A percentile compares a stretch with the other conserved stretches of the same genome.
Conservation (phyloP, 30 jellyfish, hydroid and myxozoan species). For the Cassiopea andromeda region DNA sequence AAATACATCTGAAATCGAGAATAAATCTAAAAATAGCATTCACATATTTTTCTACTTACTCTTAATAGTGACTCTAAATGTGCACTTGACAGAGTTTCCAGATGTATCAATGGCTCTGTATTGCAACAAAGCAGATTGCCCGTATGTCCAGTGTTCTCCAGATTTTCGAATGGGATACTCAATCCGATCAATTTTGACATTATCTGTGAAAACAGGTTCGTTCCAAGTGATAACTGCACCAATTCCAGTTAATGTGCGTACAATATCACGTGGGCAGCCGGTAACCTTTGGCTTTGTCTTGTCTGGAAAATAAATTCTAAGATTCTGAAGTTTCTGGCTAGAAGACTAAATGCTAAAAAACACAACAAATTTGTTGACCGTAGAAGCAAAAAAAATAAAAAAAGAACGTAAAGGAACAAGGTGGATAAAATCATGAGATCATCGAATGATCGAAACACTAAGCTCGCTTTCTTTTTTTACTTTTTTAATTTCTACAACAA, state of each 20-base stretch:
- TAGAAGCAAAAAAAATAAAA: no score
- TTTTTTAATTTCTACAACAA: no score
- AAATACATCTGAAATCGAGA: no score
- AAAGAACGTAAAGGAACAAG: no score
- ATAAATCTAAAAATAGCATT: no score
- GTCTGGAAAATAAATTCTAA: slow-evolving; percentile 51
- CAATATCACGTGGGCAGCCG: slow-evolving; percentile 87
- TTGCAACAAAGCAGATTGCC: slow-evolving; percentile 67
- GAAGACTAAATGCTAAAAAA: neutral
- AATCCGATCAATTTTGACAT: slow-evolving; percentile 75
- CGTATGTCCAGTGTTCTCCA: slow-evolving; percentile 71
- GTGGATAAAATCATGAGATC: no score
- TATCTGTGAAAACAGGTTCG: slow-evolving; percentile 84
- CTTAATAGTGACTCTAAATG: slow-evolving; percentile 82
- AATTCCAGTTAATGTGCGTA: slow-evolving; percentile 23
- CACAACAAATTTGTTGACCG: no score
- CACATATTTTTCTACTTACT: no score
- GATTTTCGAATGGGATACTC: slow-evolving; percentile 64
- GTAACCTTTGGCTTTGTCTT: slow-evolving; percentile 76
- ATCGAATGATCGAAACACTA: no score
- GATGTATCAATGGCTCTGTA: slow-evolving; percentile 91
- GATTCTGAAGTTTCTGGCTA: neutral
- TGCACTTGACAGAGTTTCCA: slow-evolving; percentile 85
- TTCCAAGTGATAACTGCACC: slow-evolving; percentile 66
- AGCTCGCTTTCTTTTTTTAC: no score